Evolutionary conservation across 2,113 vertebrate species (phyloP), one percentile per base, ranked within the genome.

Genomic region (Limanda limanda): DNA sequence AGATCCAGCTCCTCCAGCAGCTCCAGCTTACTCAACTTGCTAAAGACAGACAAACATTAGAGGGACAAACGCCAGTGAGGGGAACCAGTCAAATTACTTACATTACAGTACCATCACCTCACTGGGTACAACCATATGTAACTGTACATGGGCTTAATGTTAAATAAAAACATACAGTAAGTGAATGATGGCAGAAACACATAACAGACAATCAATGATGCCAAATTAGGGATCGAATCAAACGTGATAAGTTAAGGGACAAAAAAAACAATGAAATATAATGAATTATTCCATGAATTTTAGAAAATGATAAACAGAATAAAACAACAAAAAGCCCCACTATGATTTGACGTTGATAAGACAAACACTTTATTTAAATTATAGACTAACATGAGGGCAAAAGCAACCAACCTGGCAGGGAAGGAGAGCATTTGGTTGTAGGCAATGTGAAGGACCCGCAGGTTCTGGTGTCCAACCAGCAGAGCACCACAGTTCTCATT

Each of bases 11-110:
- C 98, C 88, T 99, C 98, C 87, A 99, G 90, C 21, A 95, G 92
- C 79, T 98, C 97, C 91, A 99, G 90, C 69, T 97, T 99, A 92
- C 96, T 96, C 73, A 99, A 93, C 89, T 99, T 99, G 91, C 98
- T 99, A 47, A 69, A 82, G 37, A 73, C 27, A 81, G 21, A 84
- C 5, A 60, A 17, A 71, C 5, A 72, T n/a, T 15, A 63, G 7
- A 58, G 14, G 6, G 52, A 69, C 58, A 62, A 61, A 21, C 8
- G 23, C 14, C n/a, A 42, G 5, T 18, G 27, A 62, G 40, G 20
- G 14, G 79, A 61, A 61, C 5, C 23, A 24, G 3, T 5, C 59
- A 24, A 14, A 55, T 25, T 1, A 27, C 2, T 63, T 48, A 35
- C 8, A 35, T 23, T 18, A 24, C 4, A 24, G 18, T 20, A 37